Conservation (phyloP, 2,113 vertebrate genomes). For the Isichthys henryi region DNA sequence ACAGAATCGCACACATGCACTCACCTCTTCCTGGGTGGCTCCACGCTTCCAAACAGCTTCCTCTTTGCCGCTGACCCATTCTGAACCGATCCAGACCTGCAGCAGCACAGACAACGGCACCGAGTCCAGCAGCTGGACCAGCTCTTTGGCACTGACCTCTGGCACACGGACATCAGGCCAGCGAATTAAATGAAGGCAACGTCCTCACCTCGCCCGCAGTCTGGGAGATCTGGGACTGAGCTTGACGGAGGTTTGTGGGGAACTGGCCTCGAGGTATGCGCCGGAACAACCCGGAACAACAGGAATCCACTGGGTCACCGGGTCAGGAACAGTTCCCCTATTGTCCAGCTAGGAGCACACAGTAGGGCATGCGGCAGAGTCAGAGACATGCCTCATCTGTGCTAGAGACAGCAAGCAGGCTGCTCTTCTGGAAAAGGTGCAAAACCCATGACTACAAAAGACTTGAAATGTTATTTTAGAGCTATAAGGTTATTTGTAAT, state of each 20-base stretch:
- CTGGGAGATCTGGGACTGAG: slow-evolving; percentile 15
- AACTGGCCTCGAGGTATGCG: not conserved
- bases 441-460: not conserved
- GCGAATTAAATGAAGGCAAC: not conserved
- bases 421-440: not conserved
- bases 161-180: not conserved
- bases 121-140: not conserved
- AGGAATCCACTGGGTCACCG: not conserved
- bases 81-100: not conserved
- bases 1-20: not conserved
- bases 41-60: not conserved
- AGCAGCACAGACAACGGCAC: not conserved
- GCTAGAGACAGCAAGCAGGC: not conserved
- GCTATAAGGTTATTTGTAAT: not conserved
- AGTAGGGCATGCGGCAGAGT: not conserved
- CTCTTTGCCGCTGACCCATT: not conserved
- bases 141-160: not conserved
- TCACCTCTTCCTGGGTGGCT: slow-evolving; percentile 22
- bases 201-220: not conserved
- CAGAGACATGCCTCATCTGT: not conserved
- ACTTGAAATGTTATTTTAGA: not conserved
- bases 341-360: not conserved
- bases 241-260: not conserved
- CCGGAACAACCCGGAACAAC: not conserved
- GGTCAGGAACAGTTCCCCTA: too few relatives aligned